Evolutionary conservation across 35 echinoderm and acorn worm genomes (phyloP).

Genomic region (Chiridota heheva): DNA sequence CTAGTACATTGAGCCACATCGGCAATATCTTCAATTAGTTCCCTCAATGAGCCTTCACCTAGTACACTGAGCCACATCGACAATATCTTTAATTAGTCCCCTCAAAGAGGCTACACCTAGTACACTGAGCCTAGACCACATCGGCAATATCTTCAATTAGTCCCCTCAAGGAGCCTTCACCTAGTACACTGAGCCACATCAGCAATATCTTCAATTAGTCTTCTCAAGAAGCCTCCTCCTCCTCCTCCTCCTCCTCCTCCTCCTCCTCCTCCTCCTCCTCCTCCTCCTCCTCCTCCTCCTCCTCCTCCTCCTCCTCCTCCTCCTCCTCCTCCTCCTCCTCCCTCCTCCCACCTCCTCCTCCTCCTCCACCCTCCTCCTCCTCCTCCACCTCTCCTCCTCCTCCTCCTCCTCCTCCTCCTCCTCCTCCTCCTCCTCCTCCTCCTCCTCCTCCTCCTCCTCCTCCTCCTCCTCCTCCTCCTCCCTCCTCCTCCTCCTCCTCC

Average conservation of each 20-base stretch:
- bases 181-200: too few species aligned
- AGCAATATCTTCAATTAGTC: too few species aligned
- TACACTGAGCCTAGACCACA: too few species aligned
- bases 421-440: background rate
- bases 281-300: background rate
- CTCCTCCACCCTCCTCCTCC: background rate
- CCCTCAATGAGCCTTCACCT: too few species aligned
- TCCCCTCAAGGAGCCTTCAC: too few species aligned
- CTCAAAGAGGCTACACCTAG: too few species aligned
- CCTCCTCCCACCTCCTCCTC: background rate
- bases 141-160: too few species aligned
- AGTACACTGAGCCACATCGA: too few species aligned
- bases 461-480: background rate
- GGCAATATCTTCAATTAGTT: too few species aligned
- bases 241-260: background rate
- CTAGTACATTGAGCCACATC: too few species aligned
- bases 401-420: background rate
- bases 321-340: background rate
- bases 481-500: background rate
- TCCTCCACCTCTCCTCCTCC: background rate
- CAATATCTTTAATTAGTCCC: too few species aligned
- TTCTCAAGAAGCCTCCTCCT: background rate
- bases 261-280: background rate
- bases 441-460: background rate
- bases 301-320: background rate